Base-by-base conservation (phyloP, 2,888 invertebrate genomes). In the Sipunculus nudus region DNA sequence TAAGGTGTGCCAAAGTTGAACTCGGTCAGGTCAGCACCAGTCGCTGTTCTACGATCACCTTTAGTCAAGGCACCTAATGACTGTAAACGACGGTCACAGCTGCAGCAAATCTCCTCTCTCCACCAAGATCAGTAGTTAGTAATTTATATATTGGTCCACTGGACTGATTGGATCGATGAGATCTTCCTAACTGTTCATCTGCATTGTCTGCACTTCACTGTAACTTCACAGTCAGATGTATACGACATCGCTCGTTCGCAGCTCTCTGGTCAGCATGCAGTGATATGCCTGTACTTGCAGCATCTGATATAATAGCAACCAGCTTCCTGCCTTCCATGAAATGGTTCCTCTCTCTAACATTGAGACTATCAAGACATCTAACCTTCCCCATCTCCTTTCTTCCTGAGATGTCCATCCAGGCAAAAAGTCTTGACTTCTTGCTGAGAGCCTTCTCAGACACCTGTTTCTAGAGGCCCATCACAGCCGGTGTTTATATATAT, bases 151-250 rank as follows among this genome's bases (percentile, higher is more conserved):
- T 55, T 1, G 81, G 81, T 28, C 79, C 80, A 72, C 79, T 80
- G 47, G 75, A 71, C 53, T 81, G 81, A 60, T 80, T 81, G 28
- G 80, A 80, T 28, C 81, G 73, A 59, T 81, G 81, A n/a, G 82
- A 80, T 46, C 82, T 68, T 8, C 82, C 82, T 49, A 82, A 68
- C 65, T 82, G 82, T 66, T 82, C 81, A 3, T 81, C 80, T 41
- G 82, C 82, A 56, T 81, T 81, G 59, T 82, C 82, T 19, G 82
- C 82, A 62, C 79, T 79, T 81, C 82, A 82, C 0, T 81, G 79
- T 59, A 82, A 62, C 64, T 82, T 80, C 29, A 81, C 67, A 25
- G 82, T 82, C 59, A 81, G 63, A 69, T 82, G 82, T 19, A 80
- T 72, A 23, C 82, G 68, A 29, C 80, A 70, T 31, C 78, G 64